Conservation (phyloP, 2,113 vertebrate species). For the Bothrops jararaca region DNA sequence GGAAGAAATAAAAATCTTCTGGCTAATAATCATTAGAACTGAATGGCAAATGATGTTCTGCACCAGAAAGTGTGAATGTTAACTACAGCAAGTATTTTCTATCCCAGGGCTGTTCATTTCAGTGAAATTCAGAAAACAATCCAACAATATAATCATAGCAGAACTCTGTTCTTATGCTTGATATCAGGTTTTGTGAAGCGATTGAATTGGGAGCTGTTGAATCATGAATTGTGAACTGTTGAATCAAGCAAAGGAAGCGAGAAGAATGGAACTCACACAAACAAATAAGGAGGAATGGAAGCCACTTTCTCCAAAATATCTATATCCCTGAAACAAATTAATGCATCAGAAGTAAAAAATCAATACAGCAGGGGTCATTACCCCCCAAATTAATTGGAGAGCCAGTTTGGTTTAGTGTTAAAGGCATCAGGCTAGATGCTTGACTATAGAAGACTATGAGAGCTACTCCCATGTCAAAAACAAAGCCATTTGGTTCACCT, state of each 20-base stretch:
- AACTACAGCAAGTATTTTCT: background rate
- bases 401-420: background rate
- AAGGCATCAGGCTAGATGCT: background rate
- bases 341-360: background rate
- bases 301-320: background rate
- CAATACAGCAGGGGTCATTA: background rate
- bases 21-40: accelerated
- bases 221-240: background rate
- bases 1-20: background rate
- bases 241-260: background rate
- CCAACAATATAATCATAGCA: background rate
- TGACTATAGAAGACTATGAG: background rate
- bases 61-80: background rate
- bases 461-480: background rate
- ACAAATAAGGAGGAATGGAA: background rate
- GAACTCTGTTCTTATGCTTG: background rate
- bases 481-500: background rate
- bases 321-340: background rate
- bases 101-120: background rate
- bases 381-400: background rate
- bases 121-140: background rate
- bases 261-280: background rate
- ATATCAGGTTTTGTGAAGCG: background rate
- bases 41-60: background rate
- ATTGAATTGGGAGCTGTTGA: background rate